Percentiles rank a stretch among this genome's conserved stretches.
phyloP scores from a whole-genome alignment of 2,797 vertebrate genomes.

The Mallotus villosus region DNA sequence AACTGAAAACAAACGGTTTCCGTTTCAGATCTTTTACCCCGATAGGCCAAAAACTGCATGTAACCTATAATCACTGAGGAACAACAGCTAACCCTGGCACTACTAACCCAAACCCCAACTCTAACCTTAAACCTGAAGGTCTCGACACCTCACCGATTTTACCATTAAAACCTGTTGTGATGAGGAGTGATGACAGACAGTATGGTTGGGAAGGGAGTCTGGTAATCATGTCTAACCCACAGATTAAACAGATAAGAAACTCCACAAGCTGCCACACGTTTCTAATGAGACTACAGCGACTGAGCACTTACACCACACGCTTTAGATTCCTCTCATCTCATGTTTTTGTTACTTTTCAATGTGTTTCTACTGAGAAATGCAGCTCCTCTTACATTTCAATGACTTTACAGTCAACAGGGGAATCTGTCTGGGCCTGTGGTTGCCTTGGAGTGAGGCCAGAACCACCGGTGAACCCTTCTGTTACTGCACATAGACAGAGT shows the following conservation, averaged over 20 bases:
- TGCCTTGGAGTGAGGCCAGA: background rate
- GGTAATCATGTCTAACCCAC: conserved; percentile 12
- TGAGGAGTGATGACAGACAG: too few species aligned
- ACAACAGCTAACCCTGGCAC: too few species aligned
- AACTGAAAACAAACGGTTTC: background rate
- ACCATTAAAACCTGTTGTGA: too few species aligned
- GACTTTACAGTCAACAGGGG: conserved; percentile 7
- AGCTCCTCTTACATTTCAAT: conserved; percentile 1
- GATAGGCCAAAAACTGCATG: too few species aligned
- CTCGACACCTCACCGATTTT: too few species aligned
- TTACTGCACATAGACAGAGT: background rate
- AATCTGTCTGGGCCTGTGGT: conserved; percentile 4
- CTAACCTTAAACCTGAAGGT: too few species aligned
- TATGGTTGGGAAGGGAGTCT: too few species aligned
- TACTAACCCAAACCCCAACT: too few species aligned
- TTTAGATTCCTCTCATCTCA: too few species aligned
- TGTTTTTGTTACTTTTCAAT: background rate
- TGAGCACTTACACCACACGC: too few species aligned
- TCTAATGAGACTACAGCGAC: background rate
- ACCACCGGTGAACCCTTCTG: background rate
- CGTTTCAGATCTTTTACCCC: too few species aligned
- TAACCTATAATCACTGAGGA: too few species aligned
- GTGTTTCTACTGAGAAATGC: background rate
- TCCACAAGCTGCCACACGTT: conserved; percentile 3
- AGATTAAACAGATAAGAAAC: conserved; percentile 11